phyloP scores from a whole-genome alignment of 2,113 vertebrate genomes.

The Pedetes capensis region DNA sequence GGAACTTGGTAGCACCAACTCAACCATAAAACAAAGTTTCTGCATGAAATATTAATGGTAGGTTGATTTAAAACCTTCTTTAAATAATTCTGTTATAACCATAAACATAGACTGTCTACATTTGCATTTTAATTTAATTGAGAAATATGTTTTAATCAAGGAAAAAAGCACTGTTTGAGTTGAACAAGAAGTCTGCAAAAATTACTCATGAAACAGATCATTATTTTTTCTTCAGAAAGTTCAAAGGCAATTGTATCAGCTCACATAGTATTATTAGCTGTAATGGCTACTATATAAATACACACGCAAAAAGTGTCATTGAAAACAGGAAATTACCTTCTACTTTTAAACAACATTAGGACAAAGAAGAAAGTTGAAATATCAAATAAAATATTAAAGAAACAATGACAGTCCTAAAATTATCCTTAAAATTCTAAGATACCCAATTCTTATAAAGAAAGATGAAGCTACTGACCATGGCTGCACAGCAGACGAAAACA shows the following conservation, averaged over 20 bases:
- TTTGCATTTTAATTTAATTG: constrained; percentile 78
- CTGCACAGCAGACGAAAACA: background rate
- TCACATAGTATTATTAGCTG: background rate
- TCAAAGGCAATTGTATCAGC: background rate
- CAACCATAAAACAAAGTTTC: constrained; percentile 81
- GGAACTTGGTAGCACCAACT: constrained; percentile 69
- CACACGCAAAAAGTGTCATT: background rate
- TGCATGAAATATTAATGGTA: constrained; percentile 81
- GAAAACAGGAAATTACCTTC: background rate
- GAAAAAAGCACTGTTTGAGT: background rate
- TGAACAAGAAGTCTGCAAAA: constrained; percentile 50
- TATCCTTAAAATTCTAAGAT: background rate
- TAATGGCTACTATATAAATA: background rate
- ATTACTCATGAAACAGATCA: constrained; percentile 29
- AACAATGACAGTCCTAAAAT: background rate
- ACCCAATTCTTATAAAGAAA: background rate
- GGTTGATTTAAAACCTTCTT: constrained; percentile 82
- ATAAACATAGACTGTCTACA: constrained; percentile 70
- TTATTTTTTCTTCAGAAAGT: constrained; percentile 1
- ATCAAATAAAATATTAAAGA: background rate
- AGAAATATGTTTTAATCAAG: constrained; percentile 72
- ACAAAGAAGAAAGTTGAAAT: background rate
- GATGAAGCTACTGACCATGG: background rate
- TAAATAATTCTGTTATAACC: constrained; percentile 54
- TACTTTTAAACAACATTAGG: background rate